phyloP scores from a whole-genome alignment of 2,888 invertebrate species.

The Drosophila siamana region DNA sequence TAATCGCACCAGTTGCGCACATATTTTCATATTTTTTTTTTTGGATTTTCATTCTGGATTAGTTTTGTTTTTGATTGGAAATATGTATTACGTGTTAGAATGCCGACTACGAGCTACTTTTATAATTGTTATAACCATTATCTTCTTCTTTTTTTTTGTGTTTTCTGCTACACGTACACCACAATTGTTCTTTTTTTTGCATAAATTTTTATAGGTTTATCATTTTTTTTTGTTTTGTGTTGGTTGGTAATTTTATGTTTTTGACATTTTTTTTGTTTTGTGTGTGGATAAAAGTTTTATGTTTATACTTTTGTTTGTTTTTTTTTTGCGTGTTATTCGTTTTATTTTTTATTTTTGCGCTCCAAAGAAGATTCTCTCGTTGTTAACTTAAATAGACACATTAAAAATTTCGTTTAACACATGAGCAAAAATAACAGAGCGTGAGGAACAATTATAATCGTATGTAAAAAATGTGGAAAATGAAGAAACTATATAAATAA shows the following conservation, averaged over 20 bases:
- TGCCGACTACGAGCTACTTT: conserved; percentile 64
- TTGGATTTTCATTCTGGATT: conserved; percentile 47
- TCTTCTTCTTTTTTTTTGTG: conserved; percentile 26
- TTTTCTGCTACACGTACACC: conserved; percentile 43
- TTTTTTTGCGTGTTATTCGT: conserved; percentile 15
- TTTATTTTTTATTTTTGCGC: conserved; percentile 33
- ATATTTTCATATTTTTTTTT: conserved; percentile 11
- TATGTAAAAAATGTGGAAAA: conserved; percentile 17
- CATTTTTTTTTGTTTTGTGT: conserved; percentile 32
- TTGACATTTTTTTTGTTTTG: conserved; percentile 39
- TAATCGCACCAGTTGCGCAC: conserved; percentile 32
- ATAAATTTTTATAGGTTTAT: conserved; percentile 34
- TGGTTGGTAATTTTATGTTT: conserved; percentile 36
- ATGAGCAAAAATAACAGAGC: conserved; percentile 63
- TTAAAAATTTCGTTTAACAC: conserved; percentile 53
- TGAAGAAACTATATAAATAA: conserved; percentile 28
- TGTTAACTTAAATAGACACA: conserved; percentile 46
- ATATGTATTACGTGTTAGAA: conserved; percentile 52
- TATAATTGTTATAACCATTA: conserved; percentile 45
- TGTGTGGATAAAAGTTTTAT: conserved; percentile 25
- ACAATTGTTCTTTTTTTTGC: conserved; percentile 17
- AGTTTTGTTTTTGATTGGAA: conserved; percentile 54
- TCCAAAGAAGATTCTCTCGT: conserved; percentile 44
- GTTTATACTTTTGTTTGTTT: conserved; percentile 10
- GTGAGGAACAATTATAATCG: conserved; percentile 66